Evolutionary conservation across 2,797 vertebrate genomes (phyloP).

Genomic region (Peromyscus melanophrys): DNA sequence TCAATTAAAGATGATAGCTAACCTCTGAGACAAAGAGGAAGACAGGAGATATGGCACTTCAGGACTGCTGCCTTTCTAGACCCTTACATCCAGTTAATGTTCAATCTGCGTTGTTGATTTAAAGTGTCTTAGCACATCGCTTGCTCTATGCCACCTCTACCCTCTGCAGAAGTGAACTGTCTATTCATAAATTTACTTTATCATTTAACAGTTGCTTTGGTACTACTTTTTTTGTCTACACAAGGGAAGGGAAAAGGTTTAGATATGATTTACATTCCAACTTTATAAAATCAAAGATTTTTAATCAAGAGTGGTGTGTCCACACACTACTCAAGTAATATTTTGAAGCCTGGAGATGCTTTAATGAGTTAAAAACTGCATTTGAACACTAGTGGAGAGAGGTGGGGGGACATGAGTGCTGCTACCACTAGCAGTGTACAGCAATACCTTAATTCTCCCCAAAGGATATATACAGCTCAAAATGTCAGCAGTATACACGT

Average conservation of each 20-base stretch:
- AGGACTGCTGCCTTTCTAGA: neutral
- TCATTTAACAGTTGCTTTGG: constrained; percentile 11
- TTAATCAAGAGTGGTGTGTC: neutral
- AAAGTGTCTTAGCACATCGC: neutral
- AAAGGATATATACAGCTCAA: neutral
- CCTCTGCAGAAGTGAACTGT: neutral
- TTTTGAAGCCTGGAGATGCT: neutral
- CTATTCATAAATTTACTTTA: neutral
- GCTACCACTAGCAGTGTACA: neutral
- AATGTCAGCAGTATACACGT: neutral
- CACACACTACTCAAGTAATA: neutral
- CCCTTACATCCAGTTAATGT: neutral
- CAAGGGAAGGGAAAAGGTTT: neutral
- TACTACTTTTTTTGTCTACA: neutral
- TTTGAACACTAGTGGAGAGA: neutral
- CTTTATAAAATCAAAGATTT: neutral
- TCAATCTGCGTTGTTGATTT: neutral
- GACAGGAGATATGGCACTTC: neutral
- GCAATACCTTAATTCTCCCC: neutral
- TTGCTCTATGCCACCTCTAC: neutral
- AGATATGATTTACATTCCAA: neutral
- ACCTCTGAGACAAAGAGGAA: neutral
- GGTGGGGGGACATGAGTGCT: neutral
- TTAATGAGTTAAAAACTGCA: neutral
- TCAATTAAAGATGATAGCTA: neutral